Evolutionary conservation across 2,113 vertebrate genomes (phyloP), one percentile per base, ranked within the genome.

Genomic region (Heteronetta atricapilla): DNA sequence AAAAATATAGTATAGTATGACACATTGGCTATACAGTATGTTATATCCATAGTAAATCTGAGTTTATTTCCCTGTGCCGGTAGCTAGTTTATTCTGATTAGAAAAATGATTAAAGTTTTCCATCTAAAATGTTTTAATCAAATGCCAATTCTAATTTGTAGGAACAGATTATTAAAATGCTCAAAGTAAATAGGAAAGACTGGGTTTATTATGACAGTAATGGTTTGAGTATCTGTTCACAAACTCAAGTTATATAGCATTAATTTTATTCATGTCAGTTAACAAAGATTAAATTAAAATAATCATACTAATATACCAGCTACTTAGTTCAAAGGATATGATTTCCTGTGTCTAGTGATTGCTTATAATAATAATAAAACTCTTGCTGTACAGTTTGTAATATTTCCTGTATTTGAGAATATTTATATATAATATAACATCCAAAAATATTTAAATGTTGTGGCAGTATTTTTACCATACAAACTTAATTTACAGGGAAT

Each of bases 261-360:
- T 92, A 68, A 68, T 58, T 86, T 86, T 89, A 83, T 90, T 87
- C 33, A 78, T 23, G 75, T 77, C 72, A 87, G 52, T 86, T 80
- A 94, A 84, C 26, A 48, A 86, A 86, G 76, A 74, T 81, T 38
- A 85, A 79, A 89, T 74, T 90, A 91, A 87, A 90, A 88, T 79
- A 74, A 78, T 86, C 70, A 77, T 55, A 48, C 79, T 97, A 88
- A 84, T 96, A 94, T 33, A 77, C 92, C 72, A 92, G 92, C 91
- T 95, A 95, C 90, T 85, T 89, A 86, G 82, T 91, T 98, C 98
- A 98, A 98, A 96, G 98, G 98, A 98, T 98, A 95, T 40, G 34
- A 53, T 94, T 97, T 99, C 98, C 98, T 98, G 98, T 98, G 98
- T 99, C 98, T 87, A 78, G 50, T 94, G 38, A 56, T 77, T 86